Evolutionary conservation across 2,888 invertebrate species (phyloP), one percentile per base, ranked within the genome.

Genomic region (Lasioglossum pauxillum): DNA sequence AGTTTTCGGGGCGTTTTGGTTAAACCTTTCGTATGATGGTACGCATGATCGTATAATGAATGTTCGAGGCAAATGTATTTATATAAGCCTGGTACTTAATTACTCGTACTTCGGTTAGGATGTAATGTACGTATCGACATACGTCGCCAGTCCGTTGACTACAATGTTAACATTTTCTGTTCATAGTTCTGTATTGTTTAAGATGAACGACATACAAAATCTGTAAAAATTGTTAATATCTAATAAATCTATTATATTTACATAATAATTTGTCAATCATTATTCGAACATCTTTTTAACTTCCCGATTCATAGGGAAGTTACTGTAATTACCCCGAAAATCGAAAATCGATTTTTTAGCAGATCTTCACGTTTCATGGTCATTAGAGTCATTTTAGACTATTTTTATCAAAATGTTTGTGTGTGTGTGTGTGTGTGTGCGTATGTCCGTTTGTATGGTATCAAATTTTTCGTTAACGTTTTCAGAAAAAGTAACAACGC

Each of bases 211-310:
- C 80, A 87, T 80, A 89, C 80, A 90, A 92, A 85, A 88, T 88
- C 90, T 94, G 94, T 94, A 93, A 93, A 94, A 91, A 93, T 94
- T 95, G 95, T 95, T 95, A 94, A 94, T 92, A 92, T 82, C 89
- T 93, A 93, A 93, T 93, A 94, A 93, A 93, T 94, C 93, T 94
- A 95, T 95, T 94, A 93, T 93, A 94, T 94, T 93, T 91, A 91
- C 91, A 89, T 86, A 91, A 87, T 7, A 1, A 57, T 12, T 38
- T 2, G 49, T 1, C 19, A 12, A 5, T 31, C 10, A 12, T 41
- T 23, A 71, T n/a, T n/a, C 23, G 4, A 71, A n/a, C 12, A n/a
- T 12, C 0, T 23, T 73, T 5, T 0, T 31, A n/a, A n/a, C n/a
- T n/a, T n/a, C n/a, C n/a, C n/a, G n/a, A n/a, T n/a, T n/a, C n/a